Evolutionary conservation across 2,888 invertebrate species (phyloP).

Genomic region (Tyria jacobaeae): DNA sequence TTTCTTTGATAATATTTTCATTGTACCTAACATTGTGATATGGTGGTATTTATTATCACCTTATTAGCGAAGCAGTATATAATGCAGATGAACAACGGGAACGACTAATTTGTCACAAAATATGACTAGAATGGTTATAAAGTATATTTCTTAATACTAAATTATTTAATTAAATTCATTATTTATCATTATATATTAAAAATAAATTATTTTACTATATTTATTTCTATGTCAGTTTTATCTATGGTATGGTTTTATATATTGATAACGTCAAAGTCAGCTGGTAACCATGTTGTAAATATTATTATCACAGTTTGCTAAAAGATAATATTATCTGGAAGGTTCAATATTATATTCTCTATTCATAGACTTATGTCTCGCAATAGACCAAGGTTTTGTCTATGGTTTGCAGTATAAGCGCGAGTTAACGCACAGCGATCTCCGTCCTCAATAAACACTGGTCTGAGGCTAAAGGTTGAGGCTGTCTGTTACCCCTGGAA

Average conservation of each 20-base stretch:
- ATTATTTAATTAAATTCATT: no score
- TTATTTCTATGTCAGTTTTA: constrained; percentile 4
- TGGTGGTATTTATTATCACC: no score
- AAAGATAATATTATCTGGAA: constrained; percentile 14
- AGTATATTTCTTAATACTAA: no score
- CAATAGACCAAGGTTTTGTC: neutral
- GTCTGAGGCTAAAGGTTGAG: no score
- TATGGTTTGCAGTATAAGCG: neutral
- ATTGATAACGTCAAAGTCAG: constrained; percentile 1
- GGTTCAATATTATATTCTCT: constrained; percentile 1
- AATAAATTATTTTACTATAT: neutral
- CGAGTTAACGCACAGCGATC: no score
- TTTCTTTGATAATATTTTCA: neutral
- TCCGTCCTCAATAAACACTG: no score
- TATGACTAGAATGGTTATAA: no score
- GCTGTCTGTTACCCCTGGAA: no score
- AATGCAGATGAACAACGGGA: no score
- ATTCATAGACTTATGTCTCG: neutral
- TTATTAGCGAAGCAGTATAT: no score
- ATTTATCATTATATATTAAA: neutral
- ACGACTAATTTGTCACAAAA: no score
- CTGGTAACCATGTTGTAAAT: neutral
- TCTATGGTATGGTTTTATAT: constrained; percentile 6
- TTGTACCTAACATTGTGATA: no score
- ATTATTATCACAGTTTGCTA: constrained; percentile 8